Evolutionary conservation across 1,140 invertebrate genomes (phyloP), one percentile per base, ranked within the genome.

Genomic region (Ips typographus): DNA sequence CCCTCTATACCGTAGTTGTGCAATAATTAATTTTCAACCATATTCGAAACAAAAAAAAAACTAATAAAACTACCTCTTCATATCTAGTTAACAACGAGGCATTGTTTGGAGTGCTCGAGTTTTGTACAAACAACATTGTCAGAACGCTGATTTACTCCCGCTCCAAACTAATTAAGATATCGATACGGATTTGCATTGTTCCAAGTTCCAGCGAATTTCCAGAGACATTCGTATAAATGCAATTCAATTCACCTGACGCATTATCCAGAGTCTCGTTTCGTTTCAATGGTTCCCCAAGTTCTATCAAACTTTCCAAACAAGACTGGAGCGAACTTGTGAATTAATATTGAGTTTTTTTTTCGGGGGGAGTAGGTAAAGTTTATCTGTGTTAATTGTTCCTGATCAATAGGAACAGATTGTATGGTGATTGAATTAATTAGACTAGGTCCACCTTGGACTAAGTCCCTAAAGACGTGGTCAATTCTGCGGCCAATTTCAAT

Each of bases 401-500:
- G 8, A 40, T n/a, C 7, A n/a, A 42, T 38, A 40, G 57, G 38
- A 42, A 42, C 8, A 59, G 38, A 5, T 36, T 7, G n/a, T 6
- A 42, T 42, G 6, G 39, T 36, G 40, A 59, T 40, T n/a, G 40
- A 22, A 5, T 40, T 59, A n/a, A 40, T n/a, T 41, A 40, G 41
- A 8, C 57, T 6, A 40, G 39, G 40, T 59, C 37, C 42, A 42
- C 57, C 39, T 42, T 59, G 40, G 8, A 40, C 38, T 40, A 6
- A 42, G 57, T 8, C 57, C 57, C 39, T 41, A 59, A 40, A 40
- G n/a, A 55, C 52, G n/a, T 42, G 57, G 41, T 59, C 57, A 40
- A 22, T 59, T 59, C 40, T 59, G 57, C 38, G 57, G 57, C 57
- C 57, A 59, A 59, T 59, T 59, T 59, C 57, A 59, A 59, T 59